Evolutionary conservation across 2,888 invertebrate species (phyloP).

Genomic region (Erebia ligea): DNA sequence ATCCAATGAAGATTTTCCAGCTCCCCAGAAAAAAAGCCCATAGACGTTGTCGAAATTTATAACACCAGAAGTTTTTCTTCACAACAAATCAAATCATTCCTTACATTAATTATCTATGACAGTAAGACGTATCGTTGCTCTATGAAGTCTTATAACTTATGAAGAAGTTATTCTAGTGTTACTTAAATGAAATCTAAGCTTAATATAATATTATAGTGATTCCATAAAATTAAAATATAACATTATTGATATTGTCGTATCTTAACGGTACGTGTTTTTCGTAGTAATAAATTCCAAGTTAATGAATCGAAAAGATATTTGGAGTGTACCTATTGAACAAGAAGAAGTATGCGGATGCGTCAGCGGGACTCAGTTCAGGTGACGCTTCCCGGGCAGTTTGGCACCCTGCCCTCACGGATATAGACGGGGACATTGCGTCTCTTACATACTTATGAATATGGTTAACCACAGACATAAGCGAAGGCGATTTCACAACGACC

Average conservation of each 20-base stretch:
- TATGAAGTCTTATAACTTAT: too few species aligned
- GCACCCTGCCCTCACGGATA: constrained; percentile 76
- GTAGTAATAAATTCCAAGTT: constrained; percentile 7
- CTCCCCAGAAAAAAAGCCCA: too few species aligned
- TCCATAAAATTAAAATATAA: too few species aligned
- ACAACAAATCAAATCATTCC: too few species aligned
- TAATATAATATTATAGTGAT: too few species aligned
- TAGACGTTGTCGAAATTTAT: too few species aligned
- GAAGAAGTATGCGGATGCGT: constrained; percentile 44
- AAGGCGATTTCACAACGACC: neutral
- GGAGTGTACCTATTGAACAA: constrained; percentile 24
- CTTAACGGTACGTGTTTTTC: neutral
- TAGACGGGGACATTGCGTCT: constrained; percentile 64
- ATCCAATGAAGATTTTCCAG: too few species aligned
- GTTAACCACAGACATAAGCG: constrained; percentile 40
- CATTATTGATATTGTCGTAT: neutral
- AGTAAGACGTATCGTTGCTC: too few species aligned
- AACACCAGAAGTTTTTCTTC: too few species aligned
- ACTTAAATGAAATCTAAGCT: too few species aligned
- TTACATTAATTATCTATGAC: too few species aligned
- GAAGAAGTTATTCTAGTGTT: too few species aligned
- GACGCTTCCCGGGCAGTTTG: constrained; percentile 66
- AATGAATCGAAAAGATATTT: constrained; percentile 36
- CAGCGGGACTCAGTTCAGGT: constrained; percentile 57
- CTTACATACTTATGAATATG: constrained; percentile 49